These are phyloP conservation scores for Chrysodeixis includens DNA, from an alignment of 2,888 invertebrate species.

Conservation along the genomic window DNA sequence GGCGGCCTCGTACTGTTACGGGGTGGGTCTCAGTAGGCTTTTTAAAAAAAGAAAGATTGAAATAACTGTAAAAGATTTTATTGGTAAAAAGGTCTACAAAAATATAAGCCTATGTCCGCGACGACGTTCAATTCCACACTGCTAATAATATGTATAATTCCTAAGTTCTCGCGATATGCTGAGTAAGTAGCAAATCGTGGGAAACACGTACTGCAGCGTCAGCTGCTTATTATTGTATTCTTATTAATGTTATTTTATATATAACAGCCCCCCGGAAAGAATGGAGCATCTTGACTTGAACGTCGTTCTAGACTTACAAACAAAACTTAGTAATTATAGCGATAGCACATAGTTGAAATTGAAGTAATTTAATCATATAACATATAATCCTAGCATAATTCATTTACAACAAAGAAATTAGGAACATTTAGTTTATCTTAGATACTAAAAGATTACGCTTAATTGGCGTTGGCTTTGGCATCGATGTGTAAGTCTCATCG, in stretches of 20 bases:
- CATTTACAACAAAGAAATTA: background rate
- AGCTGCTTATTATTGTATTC: conserved; percentile 9
- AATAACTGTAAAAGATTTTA: background rate
- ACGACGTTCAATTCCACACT: no score
- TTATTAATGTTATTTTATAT: conserved; percentile 7
- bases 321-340: no score
- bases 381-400: no score
- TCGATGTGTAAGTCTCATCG: conserved; percentile 8
- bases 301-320: conserved; percentile 7
- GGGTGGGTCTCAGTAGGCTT: conserved; percentile 2
- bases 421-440: background rate
- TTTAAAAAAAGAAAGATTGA: background rate
- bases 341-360: no score
- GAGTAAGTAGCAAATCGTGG: background rate
- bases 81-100: conserved; percentile 1
- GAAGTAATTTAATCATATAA: no score
- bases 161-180: background rate
- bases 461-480: conserved; percentile 9
- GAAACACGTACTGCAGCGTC: background rate
- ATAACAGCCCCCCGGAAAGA: conserved; percentile 11
- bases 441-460: conserved; percentile 5
- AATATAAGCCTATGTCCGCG: no score
- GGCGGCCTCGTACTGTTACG: no score
- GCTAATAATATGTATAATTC: background rate
- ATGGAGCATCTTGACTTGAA: conserved; percentile 8